These are phyloP conservation scores for Rallus limicola DNA, from an alignment of 2,113 vertebrate species.

Conservation along the genomic window DNA sequence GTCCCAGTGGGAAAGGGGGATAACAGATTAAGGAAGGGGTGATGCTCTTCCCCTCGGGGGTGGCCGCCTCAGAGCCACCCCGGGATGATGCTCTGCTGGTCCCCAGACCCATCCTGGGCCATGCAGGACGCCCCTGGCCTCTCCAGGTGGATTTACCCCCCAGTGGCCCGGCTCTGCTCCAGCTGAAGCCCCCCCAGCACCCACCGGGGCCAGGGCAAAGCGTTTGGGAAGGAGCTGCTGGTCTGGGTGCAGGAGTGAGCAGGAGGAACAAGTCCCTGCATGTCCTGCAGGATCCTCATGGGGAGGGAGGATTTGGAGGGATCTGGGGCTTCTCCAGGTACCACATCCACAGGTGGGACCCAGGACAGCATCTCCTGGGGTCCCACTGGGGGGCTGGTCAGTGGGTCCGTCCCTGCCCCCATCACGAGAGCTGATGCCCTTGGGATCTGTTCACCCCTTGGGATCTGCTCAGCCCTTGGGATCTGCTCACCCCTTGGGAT, in stretches of 20 bases:
- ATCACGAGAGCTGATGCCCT: not conserved
- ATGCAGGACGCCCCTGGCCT: fast-evolving
- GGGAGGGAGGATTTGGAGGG: not conserved
- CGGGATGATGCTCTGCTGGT: not conserved
- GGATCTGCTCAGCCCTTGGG: not conserved
- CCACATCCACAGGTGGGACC: not conserved
- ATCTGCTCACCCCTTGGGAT: too few relatives aligned
- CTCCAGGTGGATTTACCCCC: fast-evolving
- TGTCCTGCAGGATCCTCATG: not conserved
- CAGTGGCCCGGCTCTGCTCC: not conserved
- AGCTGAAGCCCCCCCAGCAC: not conserved
- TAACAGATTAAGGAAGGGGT: fast-evolving
- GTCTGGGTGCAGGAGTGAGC: not conserved
- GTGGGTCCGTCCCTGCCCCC: not conserved
- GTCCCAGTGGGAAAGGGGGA: not conserved
- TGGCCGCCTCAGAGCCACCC: not conserved
- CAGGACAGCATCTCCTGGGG: not conserved
- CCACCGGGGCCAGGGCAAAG: not conserved
- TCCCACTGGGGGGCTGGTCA: too few relatives aligned
- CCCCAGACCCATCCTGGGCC: not conserved
- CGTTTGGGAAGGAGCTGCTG: not conserved
- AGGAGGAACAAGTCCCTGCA: conserved; percentile 42
- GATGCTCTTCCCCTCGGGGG: fast-evolving
- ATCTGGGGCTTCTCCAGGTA: not conserved
- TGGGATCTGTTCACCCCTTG: fast-evolving